Conservation (phyloP, 2,113 vertebrate genomes). For the Enhydra lutris region DNA sequence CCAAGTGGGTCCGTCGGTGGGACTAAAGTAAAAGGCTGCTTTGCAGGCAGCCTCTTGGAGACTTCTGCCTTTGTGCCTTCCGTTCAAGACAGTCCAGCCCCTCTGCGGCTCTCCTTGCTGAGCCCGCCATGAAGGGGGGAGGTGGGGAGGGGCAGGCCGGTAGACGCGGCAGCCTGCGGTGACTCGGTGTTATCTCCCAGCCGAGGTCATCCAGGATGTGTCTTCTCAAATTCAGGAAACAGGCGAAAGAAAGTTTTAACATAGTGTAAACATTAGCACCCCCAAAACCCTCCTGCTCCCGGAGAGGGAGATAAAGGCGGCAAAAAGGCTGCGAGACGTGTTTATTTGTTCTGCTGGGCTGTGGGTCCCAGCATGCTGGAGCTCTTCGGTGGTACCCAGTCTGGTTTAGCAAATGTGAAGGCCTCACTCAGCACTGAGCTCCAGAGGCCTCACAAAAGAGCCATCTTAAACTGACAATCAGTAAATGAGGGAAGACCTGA, state of each 20-base stretch:
- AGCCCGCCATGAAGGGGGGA: neutral
- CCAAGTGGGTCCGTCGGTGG: conserved; percentile 77
- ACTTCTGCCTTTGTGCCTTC: conserved; percentile 59
- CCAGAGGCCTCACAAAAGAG: conserved; percentile 78
- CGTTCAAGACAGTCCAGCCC: conserved; percentile 17
- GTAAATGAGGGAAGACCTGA: conserved; percentile 80
- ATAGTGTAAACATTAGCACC: conserved; percentile 88
- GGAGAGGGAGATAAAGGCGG: conserved; percentile 87
- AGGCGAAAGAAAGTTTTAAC: conserved; percentile 93
- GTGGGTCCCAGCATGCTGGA: conserved; percentile 75
- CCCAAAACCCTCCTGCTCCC: conserved; percentile 83
- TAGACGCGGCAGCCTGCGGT: conserved; percentile 28
- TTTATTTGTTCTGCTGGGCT: conserved; percentile 84
- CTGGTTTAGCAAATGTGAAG: conserved; percentile 82
- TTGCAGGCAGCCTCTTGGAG: conserved; percentile 73
- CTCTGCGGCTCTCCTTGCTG: neutral
- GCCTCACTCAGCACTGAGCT: conserved; percentile 87
- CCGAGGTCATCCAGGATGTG: conserved; percentile 85
- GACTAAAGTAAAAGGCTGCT: conserved; percentile 74
- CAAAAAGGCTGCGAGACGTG: conserved; percentile 65
- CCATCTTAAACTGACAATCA: conserved; percentile 81
- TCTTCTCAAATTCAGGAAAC: conserved; percentile 87
- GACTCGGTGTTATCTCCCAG: conserved; percentile 83
- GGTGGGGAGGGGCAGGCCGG: neutral
- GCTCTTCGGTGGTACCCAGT: conserved; percentile 74